These are phyloP conservation scores for Neotoxoptera formosana DNA, from an alignment of 1,140 invertebrate species.

Conservation along the genomic window DNA sequence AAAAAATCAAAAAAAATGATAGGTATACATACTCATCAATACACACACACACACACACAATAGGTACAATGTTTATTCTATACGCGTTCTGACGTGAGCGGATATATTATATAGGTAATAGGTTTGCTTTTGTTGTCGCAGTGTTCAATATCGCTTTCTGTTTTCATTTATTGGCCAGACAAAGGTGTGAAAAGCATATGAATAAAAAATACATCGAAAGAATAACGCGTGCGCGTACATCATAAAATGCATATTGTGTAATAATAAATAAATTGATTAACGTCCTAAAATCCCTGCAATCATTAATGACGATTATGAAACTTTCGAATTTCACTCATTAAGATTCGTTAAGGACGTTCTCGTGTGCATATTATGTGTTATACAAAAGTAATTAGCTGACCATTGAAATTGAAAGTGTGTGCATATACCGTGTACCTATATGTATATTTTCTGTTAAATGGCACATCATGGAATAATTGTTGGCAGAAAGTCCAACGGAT, in stretches of 20 bases:
- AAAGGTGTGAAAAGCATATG: constrained; percentile 26
- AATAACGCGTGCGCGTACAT: neutral
- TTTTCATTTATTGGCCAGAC: constrained; percentile 26
- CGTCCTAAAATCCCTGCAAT: constrained; percentile 38
- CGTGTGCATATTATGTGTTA: neutral
- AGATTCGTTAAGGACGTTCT: constrained; percentile 21
- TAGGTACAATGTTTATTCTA: neutral
- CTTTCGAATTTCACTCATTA: constrained; percentile 56
- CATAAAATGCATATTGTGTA: constrained; percentile 29
- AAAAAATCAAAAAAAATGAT: neutral
- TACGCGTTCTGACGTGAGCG: neutral
- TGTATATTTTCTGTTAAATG: neutral
- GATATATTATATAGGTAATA: neutral
- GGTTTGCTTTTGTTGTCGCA: constrained; percentile 16
- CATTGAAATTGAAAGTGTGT: constrained; percentile 21
- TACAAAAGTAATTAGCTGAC: constrained; percentile 42
- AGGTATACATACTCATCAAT: neutral
- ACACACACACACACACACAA: neutral
- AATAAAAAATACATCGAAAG: constrained; percentile 9
- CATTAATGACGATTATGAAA: constrained; percentile 40
- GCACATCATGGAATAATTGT: neutral
- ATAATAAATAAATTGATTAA: constrained; percentile 36
- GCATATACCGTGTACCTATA: neutral
- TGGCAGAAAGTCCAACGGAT: neutral
- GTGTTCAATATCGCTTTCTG: constrained; percentile 34